Percentiles rank a stretch among this genome's conserved stretches.
Conservation (phyloP, 2,888 invertebrate genomes). For the Rosalia funebris region DNA sequence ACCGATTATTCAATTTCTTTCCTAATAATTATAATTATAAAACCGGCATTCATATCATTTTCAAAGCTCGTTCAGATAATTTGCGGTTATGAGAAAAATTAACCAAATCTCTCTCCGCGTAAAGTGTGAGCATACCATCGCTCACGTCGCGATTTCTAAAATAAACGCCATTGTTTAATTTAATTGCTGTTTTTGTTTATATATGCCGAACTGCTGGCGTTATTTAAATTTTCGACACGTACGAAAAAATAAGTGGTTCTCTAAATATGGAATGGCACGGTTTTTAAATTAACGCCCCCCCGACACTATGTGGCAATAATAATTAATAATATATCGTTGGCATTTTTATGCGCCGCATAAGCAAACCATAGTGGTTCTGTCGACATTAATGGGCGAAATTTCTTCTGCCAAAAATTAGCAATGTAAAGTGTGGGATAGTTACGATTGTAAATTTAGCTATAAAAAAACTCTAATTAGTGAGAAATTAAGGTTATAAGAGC, state of each 20-base stretch:
- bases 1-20: too few species aligned
- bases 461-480: too few species aligned
- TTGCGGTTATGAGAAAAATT: too few species aligned
- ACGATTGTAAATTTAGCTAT: too few species aligned
- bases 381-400: neutral
- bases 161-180: constrained; percentile 9
- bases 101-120: too few species aligned
- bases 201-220: constrained; percentile 7
- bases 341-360: neutral
- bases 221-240: constrained; percentile 21
- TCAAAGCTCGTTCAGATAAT: too few species aligned
- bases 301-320: neutral
- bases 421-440: too few species aligned
- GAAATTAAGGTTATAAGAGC: too few species aligned
- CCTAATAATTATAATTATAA: too few species aligned
- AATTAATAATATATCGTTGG: constrained; percentile 1
- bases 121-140: too few species aligned
- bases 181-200: constrained; percentile 16
- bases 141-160: neutral
- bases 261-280: constrained; percentile 20
- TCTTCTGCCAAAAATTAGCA: neutral
- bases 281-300: constrained; percentile 7
- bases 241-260: constrained; percentile 11
- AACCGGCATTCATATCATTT: too few species aligned
- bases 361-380: neutral